Conservation (phyloP, 2,797 vertebrate species). For the Acanthurus leucopareius region DNA sequence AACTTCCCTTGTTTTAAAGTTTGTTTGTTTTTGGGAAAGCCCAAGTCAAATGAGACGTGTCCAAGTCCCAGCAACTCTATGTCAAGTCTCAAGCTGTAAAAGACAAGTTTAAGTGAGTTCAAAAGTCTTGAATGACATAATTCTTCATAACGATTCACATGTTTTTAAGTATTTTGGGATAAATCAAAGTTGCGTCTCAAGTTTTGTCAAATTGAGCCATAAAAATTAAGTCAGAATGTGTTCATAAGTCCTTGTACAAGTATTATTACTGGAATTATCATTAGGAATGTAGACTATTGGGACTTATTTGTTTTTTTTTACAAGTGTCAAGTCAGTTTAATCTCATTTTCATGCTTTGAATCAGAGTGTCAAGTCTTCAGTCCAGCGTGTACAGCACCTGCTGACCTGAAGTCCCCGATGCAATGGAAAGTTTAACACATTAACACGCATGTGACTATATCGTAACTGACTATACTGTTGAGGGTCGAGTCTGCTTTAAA, state of each 20-base stretch:
- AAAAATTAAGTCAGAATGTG: background rate
- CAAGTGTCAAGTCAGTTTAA: too few relatives aligned
- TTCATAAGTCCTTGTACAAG: background rate
- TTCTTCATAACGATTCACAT: background rate
- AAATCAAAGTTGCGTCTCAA: background rate
- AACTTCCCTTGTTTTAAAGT: background rate
- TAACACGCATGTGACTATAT: conserved; percentile 32
- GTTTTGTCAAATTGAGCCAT: background rate
- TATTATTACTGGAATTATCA: too few relatives aligned
- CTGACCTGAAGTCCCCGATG: conserved; percentile 21
- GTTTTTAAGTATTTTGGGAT: background rate
- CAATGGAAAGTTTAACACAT: conserved; percentile 22
- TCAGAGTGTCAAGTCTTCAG: background rate
- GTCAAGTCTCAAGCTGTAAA: background rate
- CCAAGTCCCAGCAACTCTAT: background rate
- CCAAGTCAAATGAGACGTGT: background rate
- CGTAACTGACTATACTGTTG: background rate
- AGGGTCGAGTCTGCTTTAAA: conserved; percentile 32
- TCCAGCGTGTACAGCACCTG: background rate
- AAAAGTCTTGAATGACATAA: background rate
- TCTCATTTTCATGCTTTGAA: background rate
- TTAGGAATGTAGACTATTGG: too few relatives aligned
- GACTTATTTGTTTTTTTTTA: too few relatives aligned
- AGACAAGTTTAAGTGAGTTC: background rate
- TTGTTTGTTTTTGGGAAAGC: background rate